Evolutionary conservation across 2,113 vertebrate genomes (phyloP).

Genomic region (Syrmaticus mikado): DNA sequence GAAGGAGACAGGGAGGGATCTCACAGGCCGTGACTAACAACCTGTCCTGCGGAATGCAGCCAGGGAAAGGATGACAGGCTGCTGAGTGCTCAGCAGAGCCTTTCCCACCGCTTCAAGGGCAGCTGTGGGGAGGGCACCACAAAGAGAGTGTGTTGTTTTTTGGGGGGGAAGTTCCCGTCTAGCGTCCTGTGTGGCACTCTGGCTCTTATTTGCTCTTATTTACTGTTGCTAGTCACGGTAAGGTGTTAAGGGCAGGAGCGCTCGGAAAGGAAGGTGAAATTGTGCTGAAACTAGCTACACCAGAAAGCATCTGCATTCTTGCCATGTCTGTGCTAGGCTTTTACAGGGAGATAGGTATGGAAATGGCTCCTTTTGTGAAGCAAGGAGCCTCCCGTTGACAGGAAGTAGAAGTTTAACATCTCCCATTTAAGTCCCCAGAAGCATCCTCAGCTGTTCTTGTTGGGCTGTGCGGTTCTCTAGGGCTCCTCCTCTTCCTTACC

Average conservation of each 20-base stretch:
- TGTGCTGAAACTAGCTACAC: neutral
- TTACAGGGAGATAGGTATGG: neutral
- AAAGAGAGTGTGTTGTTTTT: neutral
- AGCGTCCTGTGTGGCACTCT: neutral
- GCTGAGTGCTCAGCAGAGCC: neutral
- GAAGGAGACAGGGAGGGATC: slow-evolving; percentile 39
- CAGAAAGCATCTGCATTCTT: neutral
- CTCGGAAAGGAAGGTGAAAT: neutral
- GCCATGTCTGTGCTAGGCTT: neutral
- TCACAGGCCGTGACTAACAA: slow-evolving; percentile 17
- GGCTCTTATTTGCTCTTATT: slow-evolving; percentile 14
- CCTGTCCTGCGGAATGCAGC: neutral
- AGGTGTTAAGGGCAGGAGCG: neutral
- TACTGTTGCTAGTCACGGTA: neutral
- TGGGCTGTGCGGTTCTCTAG: fast-evolving
- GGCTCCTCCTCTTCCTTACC: neutral
- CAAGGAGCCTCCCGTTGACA: neutral
- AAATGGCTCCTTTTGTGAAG: neutral
- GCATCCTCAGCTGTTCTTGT: neutral
- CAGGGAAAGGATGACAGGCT: slow-evolving; percentile 52
- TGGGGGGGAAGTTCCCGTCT: neutral
- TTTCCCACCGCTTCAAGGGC: neutral
- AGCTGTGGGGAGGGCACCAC: neutral
- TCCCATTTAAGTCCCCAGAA: neutral
- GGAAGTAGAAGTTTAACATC: neutral